Evolutionary conservation across 1,140 invertebrate species (phyloP).

Genomic region (Leptestheria dahalacensis): DNA sequence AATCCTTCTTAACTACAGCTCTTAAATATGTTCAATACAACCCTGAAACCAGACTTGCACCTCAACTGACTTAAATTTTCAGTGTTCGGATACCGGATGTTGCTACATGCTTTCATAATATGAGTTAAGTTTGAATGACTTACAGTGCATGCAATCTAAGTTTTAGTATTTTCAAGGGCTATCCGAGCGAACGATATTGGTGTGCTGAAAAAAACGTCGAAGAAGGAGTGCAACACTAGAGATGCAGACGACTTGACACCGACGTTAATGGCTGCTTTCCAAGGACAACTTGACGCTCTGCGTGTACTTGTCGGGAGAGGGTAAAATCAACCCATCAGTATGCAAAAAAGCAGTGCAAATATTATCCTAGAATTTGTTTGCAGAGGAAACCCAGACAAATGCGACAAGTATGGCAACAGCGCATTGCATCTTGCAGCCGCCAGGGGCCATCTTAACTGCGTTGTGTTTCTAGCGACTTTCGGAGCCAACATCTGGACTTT

Average conservation of each 20-base stretch:
- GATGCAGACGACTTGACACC: conserved; percentile 94
- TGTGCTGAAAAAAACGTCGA: conserved; percentile 70
- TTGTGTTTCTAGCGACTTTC: conserved; percentile 84
- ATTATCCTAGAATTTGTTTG: conserved; percentile 21
- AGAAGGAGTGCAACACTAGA: conserved; percentile 69
- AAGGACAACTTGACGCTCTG: conserved; percentile 79
- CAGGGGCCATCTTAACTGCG: conserved; percentile 73
- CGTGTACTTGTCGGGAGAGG: conserved; percentile 76
- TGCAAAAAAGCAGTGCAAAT: neutral
- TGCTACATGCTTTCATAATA: neutral
- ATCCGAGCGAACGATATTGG: conserved; percentile 79
- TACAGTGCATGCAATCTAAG: too few species aligned
- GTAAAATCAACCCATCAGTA: conserved; percentile 37
- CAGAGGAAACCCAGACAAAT: conserved; percentile 86
- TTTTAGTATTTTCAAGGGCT: conserved; percentile 54
- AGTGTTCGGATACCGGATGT: neutral
- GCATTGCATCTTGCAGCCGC: conserved; percentile 76
- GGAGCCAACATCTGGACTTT: conserved; percentile 80
- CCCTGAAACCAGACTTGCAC: too few species aligned
- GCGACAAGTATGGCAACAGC: conserved; percentile 77
- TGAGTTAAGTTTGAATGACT: neutral
- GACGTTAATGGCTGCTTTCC: conserved; percentile 78
- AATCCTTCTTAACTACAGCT: too few species aligned
- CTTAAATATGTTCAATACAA: too few species aligned
- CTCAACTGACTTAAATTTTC: neutral